Conservation (phyloP, 1,140 invertebrate genomes). For the Ladona fulva region DNA sequence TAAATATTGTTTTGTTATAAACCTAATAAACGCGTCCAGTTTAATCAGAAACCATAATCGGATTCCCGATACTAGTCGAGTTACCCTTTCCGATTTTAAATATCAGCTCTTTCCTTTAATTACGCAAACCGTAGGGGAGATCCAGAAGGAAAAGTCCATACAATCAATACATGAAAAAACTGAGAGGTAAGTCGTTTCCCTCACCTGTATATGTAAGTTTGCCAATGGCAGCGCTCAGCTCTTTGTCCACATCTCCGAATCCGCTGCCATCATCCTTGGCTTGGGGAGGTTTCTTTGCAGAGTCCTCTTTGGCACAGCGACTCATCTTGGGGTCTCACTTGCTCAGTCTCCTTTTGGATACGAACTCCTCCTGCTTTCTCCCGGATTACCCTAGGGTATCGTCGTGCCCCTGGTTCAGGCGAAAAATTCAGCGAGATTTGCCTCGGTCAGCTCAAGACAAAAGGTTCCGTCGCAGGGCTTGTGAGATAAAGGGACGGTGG, state of each 20-base stretch:
- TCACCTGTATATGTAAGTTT: background rate
- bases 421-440: background rate
- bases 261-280: background rate
- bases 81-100: too few species aligned
- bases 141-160: too few species aligned
- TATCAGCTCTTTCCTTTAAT: too few species aligned
- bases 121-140: too few species aligned
- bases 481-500: background rate
- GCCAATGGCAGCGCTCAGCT: background rate
- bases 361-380: background rate
- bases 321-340: background rate
- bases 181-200: background rate
- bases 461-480: background rate
- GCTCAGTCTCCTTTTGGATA: background rate
- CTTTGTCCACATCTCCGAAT: background rate
- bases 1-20: too few species aligned
- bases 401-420: background rate
- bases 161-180: too few species aligned
- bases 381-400: background rate
- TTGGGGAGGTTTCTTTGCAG: background rate
- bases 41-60: too few species aligned
- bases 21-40: too few species aligned
- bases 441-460: background rate
- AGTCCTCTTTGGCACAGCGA: background rate
- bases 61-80: too few species aligned